Evolutionary conservation across 30 jellyfish, hydroid and myxozoan species (phyloP), one percentile per base, ranked within the genome.

Genomic region (Hydra vulgaris): DNA sequence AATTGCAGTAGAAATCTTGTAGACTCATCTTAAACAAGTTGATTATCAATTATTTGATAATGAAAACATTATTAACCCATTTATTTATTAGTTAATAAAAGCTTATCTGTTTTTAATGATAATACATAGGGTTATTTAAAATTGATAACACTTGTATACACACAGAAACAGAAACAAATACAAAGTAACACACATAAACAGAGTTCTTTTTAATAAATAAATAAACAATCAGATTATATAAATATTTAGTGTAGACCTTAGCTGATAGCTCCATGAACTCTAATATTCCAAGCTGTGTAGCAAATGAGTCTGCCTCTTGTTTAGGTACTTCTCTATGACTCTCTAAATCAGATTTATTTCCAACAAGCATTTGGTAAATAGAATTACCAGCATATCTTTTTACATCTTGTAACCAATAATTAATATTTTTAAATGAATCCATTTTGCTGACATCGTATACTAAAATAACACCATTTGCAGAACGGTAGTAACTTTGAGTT

Each of bases 401-500:
- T 21, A 83, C 90, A 53, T 88, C 96, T 53, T 88, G 84, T 25
- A 88, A 55, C 96, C 96, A 88, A 8, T 89, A 72, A 23, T 79
- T 78, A 15, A 83, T 74, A 76, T 83, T 88, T 40, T 80, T 74
- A 71, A 88, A 88, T 4, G 96, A 52, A 0, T 79, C 89, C 25
- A 40, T 67, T 26, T 66, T 52, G n/a, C 85, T 73, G 21, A 88
- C 74, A 74, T 88, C 96, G 74, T 83, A 88, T 40, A 83, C 96
- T 54, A 88, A 76, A 17, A 88, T 83, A 23, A 88, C 96, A 0
- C 95, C 96, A 83, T 88, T 89, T 0, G 96, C 96, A n/a, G 96
- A 74, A 22, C 96, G 89, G 70, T 88, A 88, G 72, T 88, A 88
- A 71, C 96, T 81, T 71, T 83, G 96, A 26, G 96, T 88, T 1